Conservation (phyloP, 2,888 invertebrate genomes). For the Leucozona laternaria region DNA sequence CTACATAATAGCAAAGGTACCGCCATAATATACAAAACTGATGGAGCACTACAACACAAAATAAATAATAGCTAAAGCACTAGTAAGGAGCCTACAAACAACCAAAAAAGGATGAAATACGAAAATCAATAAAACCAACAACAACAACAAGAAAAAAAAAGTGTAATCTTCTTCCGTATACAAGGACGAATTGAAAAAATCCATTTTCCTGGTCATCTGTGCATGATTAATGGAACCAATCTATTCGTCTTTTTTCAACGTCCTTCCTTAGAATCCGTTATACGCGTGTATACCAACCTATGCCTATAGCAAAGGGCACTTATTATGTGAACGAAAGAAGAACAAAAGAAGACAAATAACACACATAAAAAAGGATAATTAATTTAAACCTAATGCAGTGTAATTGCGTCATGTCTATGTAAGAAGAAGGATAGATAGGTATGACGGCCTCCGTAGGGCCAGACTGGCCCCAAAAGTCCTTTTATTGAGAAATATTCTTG, state of each 20-base stretch:
- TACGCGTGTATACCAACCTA: constrained; percentile 26
- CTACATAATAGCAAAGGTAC: neutral
- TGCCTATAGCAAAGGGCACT: constrained; percentile 52
- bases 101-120: constrained; percentile 40
- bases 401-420: constrained; percentile 70
- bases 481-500: constrained; percentile 42
- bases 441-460: neutral
- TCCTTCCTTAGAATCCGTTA: constrained; percentile 46
- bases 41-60: constrained; percentile 15
- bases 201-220: constrained; percentile 75
- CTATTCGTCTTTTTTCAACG: constrained; percentile 41
- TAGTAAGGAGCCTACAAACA: constrained; percentile 27
- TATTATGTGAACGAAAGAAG: constrained; percentile 46
- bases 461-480: neutral
- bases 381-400: constrained; percentile 75
- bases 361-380: constrained; percentile 61
- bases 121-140: constrained; percentile 63
- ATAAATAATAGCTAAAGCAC: constrained; percentile 7
- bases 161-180: constrained; percentile 32
- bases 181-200: constrained; percentile 72
- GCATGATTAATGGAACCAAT: constrained; percentile 75
- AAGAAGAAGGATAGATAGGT: neutral
- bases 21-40: constrained; percentile 33
- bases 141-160: constrained; percentile 12
- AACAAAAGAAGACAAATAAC: constrained; percentile 47